Conservation (phyloP, 2,797 vertebrate species). For the Danio choprae region DNA sequence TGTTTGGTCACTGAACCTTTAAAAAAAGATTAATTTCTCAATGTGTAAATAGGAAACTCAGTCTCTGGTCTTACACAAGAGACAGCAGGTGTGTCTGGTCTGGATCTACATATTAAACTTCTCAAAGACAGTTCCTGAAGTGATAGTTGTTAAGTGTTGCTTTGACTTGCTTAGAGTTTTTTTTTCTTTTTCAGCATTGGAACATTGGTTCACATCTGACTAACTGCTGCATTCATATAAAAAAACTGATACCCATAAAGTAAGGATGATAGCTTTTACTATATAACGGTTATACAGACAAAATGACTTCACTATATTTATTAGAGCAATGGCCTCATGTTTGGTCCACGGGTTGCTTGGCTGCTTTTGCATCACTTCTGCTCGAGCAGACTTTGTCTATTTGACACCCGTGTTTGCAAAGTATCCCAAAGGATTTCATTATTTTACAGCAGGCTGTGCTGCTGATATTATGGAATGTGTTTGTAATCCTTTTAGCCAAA, state of each 20-base stretch:
- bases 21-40: neutral
- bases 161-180: neutral
- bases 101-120: neutral
- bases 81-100: conserved; percentile 9
- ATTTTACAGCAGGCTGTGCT: conserved; percentile 3
- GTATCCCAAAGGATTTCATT: conserved; percentile 16
- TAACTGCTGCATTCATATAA: neutral
- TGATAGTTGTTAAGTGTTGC: no score
- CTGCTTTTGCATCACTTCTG: neutral
- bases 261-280: neutral
- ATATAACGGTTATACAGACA: neutral
- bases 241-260: neutral
- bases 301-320: neutral
- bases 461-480: conserved; percentile 13
- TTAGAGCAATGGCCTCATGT: neutral
- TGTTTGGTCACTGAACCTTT: neutral
- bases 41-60: neutral
- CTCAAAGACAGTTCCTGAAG: neutral
- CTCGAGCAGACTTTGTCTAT: neutral
- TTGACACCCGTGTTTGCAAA: conserved; percentile 21
- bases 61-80: neutral
- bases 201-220: neutral
- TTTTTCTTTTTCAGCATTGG: neutral
- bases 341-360: neutral
- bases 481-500: conserved; percentile 53